phyloP scores from a whole-genome alignment of 2,888 invertebrate genomes.

The Epistrophe eligans region DNA sequence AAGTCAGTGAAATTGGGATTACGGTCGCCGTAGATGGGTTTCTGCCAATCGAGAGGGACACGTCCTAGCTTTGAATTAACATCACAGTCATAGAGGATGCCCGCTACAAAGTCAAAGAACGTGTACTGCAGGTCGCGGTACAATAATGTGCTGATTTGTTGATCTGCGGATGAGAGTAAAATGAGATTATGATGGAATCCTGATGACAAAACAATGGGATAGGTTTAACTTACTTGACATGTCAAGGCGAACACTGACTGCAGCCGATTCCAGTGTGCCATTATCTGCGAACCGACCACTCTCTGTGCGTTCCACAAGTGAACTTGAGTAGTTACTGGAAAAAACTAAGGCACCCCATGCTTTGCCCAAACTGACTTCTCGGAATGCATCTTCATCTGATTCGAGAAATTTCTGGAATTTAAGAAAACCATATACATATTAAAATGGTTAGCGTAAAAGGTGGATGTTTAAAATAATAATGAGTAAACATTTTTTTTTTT shows the following conservation, averaged over 20 bases:
- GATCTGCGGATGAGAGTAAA: slow-evolving; percentile 86
- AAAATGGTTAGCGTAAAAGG: too few relatives aligned
- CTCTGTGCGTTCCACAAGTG: slow-evolving; percentile 87
- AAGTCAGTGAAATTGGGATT: slow-evolving; percentile 96
- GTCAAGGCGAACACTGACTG: slow-evolving; percentile 90
- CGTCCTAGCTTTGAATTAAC: slow-evolving; percentile 86
- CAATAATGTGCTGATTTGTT: slow-evolving; percentile 93
- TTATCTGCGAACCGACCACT: slow-evolving; percentile 86
- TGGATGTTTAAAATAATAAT: too few relatives aligned
- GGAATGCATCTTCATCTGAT: slow-evolving; percentile 86
- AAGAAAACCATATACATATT: background rate
- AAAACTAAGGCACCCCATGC: slow-evolving; percentile 92
- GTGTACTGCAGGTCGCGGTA: slow-evolving; percentile 89
- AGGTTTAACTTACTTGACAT: slow-evolving; percentile 89
- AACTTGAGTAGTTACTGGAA: slow-evolving; percentile 89
- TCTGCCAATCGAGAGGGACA: slow-evolving; percentile 86
- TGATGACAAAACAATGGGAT: background rate
- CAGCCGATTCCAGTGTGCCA: slow-evolving; percentile 87
- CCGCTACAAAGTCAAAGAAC: slow-evolving; percentile 89
- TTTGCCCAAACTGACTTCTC: slow-evolving; percentile 88
- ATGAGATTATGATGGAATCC: slow-evolving; percentile 5
- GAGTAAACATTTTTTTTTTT: too few relatives aligned
- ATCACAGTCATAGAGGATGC: slow-evolving; percentile 87
- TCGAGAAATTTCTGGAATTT: slow-evolving; percentile 85
- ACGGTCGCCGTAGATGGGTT: slow-evolving; percentile 90